A percentile compares a stretch with the other conserved stretches of the same genome.
Evolutionary conservation across 2,888 invertebrate genomes (phyloP).

Genomic region (Diogma glabrata): DNA sequence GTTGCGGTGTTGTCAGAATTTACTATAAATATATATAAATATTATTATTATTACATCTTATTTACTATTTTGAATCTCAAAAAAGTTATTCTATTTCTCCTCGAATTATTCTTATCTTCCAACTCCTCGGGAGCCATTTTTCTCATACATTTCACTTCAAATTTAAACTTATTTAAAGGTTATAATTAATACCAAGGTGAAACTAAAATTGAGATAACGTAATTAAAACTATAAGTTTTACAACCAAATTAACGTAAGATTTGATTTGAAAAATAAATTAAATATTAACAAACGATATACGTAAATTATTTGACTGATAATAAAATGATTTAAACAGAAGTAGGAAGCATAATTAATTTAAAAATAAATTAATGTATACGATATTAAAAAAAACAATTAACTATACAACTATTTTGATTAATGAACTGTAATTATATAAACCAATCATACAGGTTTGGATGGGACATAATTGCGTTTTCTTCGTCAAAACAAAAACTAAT

Average conservation of each 20-base stretch:
- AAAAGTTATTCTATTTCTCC: no score
- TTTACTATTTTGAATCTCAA: conserved; percentile 7
- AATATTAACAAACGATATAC: conserved; percentile 23
- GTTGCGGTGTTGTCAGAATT: conserved; percentile 18
- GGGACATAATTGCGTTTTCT: no score
- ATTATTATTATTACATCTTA: conserved; percentile 2
- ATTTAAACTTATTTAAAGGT: no score
- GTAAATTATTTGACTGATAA: conserved; percentile 27
- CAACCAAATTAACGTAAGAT: neutral
- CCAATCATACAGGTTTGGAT: no score
- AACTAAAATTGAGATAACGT: no score
- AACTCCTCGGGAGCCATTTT: no score
- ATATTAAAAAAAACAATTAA: conserved; percentile 17
- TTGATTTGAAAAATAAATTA: conserved; percentile 8
- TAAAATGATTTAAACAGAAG: conserved; percentile 16
- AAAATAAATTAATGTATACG: conserved; percentile 18
- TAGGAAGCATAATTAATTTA: conserved; percentile 19
- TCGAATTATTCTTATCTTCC: no score
- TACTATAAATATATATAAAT: conserved; percentile 4
- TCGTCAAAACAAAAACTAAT: conserved; percentile 6
- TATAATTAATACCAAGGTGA: no score
- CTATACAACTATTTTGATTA: conserved; percentile 6
- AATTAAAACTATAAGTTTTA: no score
- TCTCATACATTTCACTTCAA: no score
- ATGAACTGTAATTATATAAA: no score